phyloP scores from a whole-genome alignment of 1,140 invertebrate species.

The Drosophila willistoni region DNA sequence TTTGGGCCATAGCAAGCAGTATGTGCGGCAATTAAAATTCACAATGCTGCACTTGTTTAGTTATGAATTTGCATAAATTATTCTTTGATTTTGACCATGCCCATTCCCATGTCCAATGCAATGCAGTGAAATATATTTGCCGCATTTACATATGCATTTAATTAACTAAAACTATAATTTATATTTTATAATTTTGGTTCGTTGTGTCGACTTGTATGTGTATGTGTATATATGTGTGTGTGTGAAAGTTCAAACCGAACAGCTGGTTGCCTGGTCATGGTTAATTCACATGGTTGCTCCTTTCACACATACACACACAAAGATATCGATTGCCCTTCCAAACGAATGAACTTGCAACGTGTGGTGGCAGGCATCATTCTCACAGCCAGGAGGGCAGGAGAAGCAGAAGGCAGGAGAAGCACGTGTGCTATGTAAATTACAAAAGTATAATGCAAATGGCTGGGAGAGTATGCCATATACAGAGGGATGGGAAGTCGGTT shows the following conservation, averaged over 20 bases:
- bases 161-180: conserved; percentile 57
- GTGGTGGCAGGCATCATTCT: conserved; percentile 44
- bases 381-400: conserved; percentile 36
- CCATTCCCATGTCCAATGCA: background rate
- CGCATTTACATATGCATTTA: conserved; percentile 42
- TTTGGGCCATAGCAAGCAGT: too few relatives aligned
- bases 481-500: background rate
- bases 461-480: background rate
- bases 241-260: conserved; percentile 12
- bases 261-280: conserved; percentile 46
- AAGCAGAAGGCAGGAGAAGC: conserved; percentile 18
- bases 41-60: conserved; percentile 16
- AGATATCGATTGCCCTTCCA: conserved; percentile 68
- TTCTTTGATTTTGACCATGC: conserved; percentile 10
- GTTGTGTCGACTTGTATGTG: conserved; percentile 14
- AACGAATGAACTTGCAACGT: conserved; percentile 52
- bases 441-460: conserved; percentile 68
- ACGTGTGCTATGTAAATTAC: conserved; percentile 76
- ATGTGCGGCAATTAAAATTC: background rate
- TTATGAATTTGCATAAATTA: conserved; percentile 30
- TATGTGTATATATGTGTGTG: background rate
- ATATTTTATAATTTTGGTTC: conserved; percentile 54
- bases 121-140: conserved; percentile 54
- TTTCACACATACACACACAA: background rate
- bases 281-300: conserved; percentile 59